Evolutionary conservation across 2,888 invertebrate species (phyloP), one percentile per base, ranked within the genome.

Genomic region (Corbicula japonica): DNA sequence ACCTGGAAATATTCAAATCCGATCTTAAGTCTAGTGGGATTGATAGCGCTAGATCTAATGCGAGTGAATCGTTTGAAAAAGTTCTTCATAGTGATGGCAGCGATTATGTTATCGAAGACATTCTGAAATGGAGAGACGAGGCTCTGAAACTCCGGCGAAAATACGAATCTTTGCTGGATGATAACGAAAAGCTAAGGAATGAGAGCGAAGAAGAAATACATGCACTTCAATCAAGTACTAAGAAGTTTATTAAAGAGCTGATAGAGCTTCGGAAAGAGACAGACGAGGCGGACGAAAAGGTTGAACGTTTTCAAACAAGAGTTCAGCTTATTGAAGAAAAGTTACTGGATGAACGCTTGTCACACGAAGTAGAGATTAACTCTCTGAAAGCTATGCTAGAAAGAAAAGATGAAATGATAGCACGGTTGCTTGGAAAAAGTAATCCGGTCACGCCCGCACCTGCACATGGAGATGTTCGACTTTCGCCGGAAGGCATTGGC

Each of bases 351-450:
- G 80, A 80, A 52, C 66, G 80, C 41, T 50, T 80, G 6, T 52
- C 72, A 15, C 80, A 80, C 41, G 80, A 76, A 73, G 80, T 80
- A 12, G 80, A 80, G 52, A 72, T 80, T 1, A 80, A 80, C 46
- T 62, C 66, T 12, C 58, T 80, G 1, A 71, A 50, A 44, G 76
- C 80, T 4, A 62, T 73, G n/a, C 35, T 80, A 58, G 80, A 80
- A 46, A 56, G 72, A 34, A 54, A 54, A 34, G 71, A 75, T 54
- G 66, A 41, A 23, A 32, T 58, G 5, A 58, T 78, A 30, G 66
- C 62, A 23, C 30, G 35, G 12, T 30, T 73, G 18, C 50, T 61
- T 21, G 50, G 56, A n/a, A 50, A 34, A 44, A 41, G 46, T 48
- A 34, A 48, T 12, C 30, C 46, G 3, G 41, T 48, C 10, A 46